Base-by-base conservation (phyloP, 2,888 invertebrate species). In the Hedychridium roseum region DNA sequence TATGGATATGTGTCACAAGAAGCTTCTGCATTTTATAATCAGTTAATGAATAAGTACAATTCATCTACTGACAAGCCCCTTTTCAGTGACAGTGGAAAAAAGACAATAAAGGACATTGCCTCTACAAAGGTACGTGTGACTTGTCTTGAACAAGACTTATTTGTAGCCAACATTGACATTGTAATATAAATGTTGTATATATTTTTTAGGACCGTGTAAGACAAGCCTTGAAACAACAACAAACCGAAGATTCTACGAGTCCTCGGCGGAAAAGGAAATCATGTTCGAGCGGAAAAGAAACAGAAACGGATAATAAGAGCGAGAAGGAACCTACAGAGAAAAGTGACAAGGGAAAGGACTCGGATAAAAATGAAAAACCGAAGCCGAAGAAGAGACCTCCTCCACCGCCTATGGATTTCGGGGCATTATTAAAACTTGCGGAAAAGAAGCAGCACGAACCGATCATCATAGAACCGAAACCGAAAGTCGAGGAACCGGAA, bases 1-100 rank as follows among this genome's bases (percentile, higher is more conserved):
- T 94, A 94, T 73, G 94, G 94, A 0, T 94, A 92, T 72, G 91
- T 90, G 27, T 94, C 94, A 0, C 89, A 88, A 65, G 90, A 90
- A 75, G 90, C 92, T 1, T 86, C 90, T 31, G 90, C 88, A 18
- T 84, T 89, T 64, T 93, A 93, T 74, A 86, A 88, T 60, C 91
- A 92, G 77, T 87, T 94, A 82, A 90, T 94, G 85, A 88, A 89
- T 60, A 92, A 92, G 73, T 92, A 91, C 63, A 88, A 85, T 71
- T 80, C 87, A 69, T 88, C 89, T 9, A 87, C 88, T 34, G 89
- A 89, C 61, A 88, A 89, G 1, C 86, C 88, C 57, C 34, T 69
- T 23, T 90, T 89, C 72, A 83, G 86, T 17, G 77, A 83, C 3
- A 78, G 75, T 51, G 80, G 82, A n/a, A 83, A 81, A 60, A 82